Percentiles rank a stretch among this genome's conserved stretches.
Evolutionary conservation across 2,888 invertebrate species (phyloP).

Genomic region (Encarsia formosa): DNA sequence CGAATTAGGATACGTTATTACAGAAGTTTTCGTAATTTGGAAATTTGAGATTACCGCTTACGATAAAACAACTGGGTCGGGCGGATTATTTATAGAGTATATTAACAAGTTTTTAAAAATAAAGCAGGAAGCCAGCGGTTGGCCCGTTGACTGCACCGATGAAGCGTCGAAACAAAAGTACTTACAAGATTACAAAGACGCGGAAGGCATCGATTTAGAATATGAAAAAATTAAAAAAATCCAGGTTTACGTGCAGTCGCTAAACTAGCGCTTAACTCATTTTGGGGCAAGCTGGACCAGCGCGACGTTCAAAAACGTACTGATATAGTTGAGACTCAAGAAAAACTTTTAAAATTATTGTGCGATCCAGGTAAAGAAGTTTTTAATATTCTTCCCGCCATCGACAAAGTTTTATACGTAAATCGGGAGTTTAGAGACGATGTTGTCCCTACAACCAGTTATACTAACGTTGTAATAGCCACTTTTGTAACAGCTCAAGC

Average conservation of each 20-base stretch:
- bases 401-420: too few species aligned
- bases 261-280: constrained; percentile 9
- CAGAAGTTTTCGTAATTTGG: constrained; percentile 40
- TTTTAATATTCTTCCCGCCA: too few species aligned
- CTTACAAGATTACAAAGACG: neutral
- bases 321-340: neutral
- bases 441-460: too few species aligned
- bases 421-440: too few species aligned
- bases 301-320: constrained; percentile 3
- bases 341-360: neutral
- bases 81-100: constrained; percentile 17
- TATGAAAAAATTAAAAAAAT: constrained; percentile 10
- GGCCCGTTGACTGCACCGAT: constrained; percentile 13
- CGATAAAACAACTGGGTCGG: constrained; percentile 24
- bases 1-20: constrained; percentile 37
- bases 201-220: neutral
- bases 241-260: constrained; percentile 13
- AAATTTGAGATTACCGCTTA: constrained; percentile 35
- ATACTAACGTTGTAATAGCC: too few species aligned
- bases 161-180: constrained; percentile 11
- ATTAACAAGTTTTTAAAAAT: constrained; percentile 23
- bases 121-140: constrained; percentile 22
- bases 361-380: neutral
- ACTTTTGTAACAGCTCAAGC: too few species aligned
- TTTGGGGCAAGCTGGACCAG: constrained; percentile 21